Conservation (phyloP, 2,113 vertebrate genomes). For the Nerophis lumbriciformis region DNA sequence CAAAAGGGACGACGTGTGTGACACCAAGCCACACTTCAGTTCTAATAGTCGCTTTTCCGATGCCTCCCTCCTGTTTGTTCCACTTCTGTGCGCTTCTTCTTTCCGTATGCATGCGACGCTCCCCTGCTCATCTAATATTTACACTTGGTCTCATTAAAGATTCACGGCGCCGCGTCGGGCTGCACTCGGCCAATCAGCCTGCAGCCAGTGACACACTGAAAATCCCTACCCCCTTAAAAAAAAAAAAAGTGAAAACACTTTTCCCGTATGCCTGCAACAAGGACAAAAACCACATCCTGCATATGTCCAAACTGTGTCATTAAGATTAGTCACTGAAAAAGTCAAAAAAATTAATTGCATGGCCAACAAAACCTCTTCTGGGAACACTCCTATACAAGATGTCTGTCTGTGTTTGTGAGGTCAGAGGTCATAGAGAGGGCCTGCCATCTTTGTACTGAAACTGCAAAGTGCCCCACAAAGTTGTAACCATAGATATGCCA, state of each 20-base stretch:
- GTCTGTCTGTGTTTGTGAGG: no score
- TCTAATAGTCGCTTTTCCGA: background rate
- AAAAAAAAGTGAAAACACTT: no score
- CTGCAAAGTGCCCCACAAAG: no score
- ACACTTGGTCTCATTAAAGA: slow-evolving; percentile 72
- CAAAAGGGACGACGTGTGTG: no score
- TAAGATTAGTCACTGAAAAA: background rate
- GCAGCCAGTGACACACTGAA: slow-evolving; percentile 38
- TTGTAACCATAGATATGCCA: no score
- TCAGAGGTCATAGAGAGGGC: no score
- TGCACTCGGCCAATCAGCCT: slow-evolving; percentile 62
- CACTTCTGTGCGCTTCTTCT: slow-evolving; percentile 35
- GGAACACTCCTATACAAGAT: background rate
- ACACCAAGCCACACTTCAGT: no score
- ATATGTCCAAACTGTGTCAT: background rate
- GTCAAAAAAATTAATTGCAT: slow-evolving; percentile 7
- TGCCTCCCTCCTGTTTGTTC: slow-evolving; percentile 21
- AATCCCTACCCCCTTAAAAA: no score
- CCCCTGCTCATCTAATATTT: slow-evolving; percentile 69
- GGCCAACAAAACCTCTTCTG: background rate
- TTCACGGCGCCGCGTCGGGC: slow-evolving; percentile 65
- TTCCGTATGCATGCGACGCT: slow-evolving; percentile 40
- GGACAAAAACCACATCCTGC: slow-evolving; percentile 9
- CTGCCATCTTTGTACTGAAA: no score
- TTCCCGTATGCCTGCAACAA: slow-evolving; percentile 35